Base-by-base conservation (phyloP, 2,888 invertebrate genomes). In the Melanargia galathea region DNA sequence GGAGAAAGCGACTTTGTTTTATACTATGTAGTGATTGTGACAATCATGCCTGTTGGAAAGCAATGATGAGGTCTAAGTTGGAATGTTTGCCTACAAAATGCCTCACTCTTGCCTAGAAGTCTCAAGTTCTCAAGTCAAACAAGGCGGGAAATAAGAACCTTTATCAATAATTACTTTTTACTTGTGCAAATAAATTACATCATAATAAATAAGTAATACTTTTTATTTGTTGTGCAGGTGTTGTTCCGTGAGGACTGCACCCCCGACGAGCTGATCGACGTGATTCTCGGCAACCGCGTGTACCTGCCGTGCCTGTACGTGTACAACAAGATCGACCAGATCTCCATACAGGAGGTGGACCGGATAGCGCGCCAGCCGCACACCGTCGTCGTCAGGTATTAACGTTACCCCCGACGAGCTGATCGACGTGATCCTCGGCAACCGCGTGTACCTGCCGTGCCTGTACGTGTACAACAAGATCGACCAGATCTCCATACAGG, bases 261-360 rank as follows among this genome's bases (percentile, higher is more conserved):
- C 1, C 95, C 97, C 0, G 99, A 99, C 86, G 99, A 99, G 80
- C 93, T 99, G 77, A 99, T 99, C 72, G 99, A 99, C 92, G 98
- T 99, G 59, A 98, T 99, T 73, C 95, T 97, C 57, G 98, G 97
- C 10, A 99, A 98, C 91, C 94, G 99, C 69, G 97, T 97, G 33
- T 99, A 99, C 90, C 93, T 99, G 81, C 98, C 99, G 60, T 99
- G 99, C 85, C 88, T 99, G 61, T 99, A 99, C 91, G 98, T 99
- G 61, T 99, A 99, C 92, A 99, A 99, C 90, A 99, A 99, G 93
- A 98, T 99, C 75, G 99, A 99, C 94, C 99, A 99, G 92, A 97
- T 99, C 77, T 97, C 99, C 57, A 98, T 99, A 71, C 99, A 99
- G 88, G 99, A 99, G 92, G 98, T 99, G 7, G 97, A 99, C 87